Conservation (phyloP, 2,888 invertebrate species). For the Dicyrtoma fusca region DNA sequence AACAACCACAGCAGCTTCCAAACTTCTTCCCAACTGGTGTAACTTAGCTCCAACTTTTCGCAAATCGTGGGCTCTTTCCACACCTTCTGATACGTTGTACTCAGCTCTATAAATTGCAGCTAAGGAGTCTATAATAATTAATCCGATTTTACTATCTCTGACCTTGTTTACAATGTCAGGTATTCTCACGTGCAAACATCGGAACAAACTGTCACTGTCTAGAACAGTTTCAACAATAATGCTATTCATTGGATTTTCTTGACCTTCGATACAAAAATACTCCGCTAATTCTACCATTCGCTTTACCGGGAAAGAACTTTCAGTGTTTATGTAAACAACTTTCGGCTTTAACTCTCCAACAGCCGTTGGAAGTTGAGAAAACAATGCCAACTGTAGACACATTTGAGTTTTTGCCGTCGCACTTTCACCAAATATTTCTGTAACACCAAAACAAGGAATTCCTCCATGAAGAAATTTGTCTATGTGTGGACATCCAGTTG, state of each 20-base stretch:
- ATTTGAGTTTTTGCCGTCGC: constrained; percentile 82
- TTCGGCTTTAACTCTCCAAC: constrained; percentile 65
- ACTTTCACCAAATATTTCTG: constrained; percentile 80
- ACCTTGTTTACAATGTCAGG: constrained; percentile 60
- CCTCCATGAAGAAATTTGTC: constrained; percentile 71
- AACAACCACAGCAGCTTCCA: constrained; percentile 68
- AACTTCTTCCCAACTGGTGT: constrained; percentile 64
- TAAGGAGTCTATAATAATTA: constrained; percentile 74
- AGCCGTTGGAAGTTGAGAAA: constrained; percentile 65
- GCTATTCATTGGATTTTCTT: constrained; percentile 60
- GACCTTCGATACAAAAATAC: constrained; percentile 38
- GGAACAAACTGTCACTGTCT: constrained; percentile 64
- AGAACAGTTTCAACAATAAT: constrained; percentile 71
- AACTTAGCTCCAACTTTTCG: constrained; percentile 65
- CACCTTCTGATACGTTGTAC: constrained; percentile 62
- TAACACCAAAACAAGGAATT: constrained; percentile 69
- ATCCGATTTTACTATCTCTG: constrained; percentile 62
- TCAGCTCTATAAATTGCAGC: constrained; percentile 71
- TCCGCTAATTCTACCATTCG: constrained; percentile 61
- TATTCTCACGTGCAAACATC: constrained; percentile 64
- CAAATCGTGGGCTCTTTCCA: constrained; percentile 65
- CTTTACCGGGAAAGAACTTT: constrained; percentile 74
- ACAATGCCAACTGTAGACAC: constrained; percentile 71
- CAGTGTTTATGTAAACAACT: constrained; percentile 76
- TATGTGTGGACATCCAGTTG: constrained; percentile 66